These are phyloP conservation scores for Hippocampus kuda DNA, from an alignment of 2,797 vertebrate genomes.

Conservation along the genomic window DNA sequence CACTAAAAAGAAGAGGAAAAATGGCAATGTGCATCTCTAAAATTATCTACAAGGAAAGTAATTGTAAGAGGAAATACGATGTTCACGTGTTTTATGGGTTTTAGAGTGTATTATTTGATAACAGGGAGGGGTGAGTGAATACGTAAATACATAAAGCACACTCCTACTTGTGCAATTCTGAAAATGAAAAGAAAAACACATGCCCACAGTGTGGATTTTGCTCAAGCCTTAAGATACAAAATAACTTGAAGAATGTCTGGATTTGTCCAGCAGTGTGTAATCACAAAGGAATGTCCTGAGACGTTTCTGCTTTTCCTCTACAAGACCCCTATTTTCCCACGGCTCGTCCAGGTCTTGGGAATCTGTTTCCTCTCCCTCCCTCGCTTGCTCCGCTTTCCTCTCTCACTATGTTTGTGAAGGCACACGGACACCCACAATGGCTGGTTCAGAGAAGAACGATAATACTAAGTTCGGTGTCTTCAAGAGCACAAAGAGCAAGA, in stretches of 20 bases:
- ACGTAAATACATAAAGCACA: neutral
- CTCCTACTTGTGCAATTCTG: neutral
- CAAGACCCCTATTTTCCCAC: conserved; percentile 70
- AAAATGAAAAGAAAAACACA: conserved; percentile 14
- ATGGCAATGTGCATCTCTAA: neutral
- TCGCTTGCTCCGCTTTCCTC: conserved; percentile 20
- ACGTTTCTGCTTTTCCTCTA: conserved; percentile 70
- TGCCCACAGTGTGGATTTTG: conserved; percentile 13
- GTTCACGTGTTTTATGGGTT: neutral
- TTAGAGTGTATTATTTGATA: neutral
- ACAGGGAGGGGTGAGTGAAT: neutral
- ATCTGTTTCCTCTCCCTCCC: conserved; percentile 48
- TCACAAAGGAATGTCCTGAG: conserved; percentile 76
- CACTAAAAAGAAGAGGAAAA: neutral
- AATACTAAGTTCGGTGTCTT: conserved; percentile 48
- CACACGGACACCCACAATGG: conserved; percentile 54
- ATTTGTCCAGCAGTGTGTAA: conserved; percentile 70
- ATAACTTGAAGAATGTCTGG: conserved; percentile 68
- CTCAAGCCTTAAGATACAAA: conserved; percentile 42
- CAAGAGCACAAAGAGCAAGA: conserved; percentile 39
- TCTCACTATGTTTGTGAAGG: conserved; percentile 44
- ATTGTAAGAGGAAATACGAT: neutral
- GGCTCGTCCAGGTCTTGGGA: conserved; percentile 62
- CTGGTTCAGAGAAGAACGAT: conserved; percentile 47
- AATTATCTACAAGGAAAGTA: neutral